Evolutionary conservation across 2,888 invertebrate genomes (phyloP).

Genomic region (Hirtodrosophila alboralis): DNA sequence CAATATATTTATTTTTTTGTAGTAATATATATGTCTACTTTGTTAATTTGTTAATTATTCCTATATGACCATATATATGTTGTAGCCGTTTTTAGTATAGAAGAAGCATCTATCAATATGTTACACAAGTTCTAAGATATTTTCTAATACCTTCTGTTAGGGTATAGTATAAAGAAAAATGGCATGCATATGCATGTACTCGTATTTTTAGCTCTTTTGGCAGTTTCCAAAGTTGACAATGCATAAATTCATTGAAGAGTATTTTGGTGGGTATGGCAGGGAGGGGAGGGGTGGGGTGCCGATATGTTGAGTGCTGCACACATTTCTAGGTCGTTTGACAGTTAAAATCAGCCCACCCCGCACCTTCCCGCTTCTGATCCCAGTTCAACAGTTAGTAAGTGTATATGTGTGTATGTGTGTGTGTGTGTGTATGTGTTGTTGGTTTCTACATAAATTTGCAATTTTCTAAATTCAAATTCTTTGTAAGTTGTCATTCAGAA

Average conservation of each 20-base stretch:
- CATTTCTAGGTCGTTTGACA: slow-evolving; percentile 45
- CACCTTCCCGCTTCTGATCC: background rate
- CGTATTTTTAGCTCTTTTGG: slow-evolving; percentile 35
- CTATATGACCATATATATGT: too few relatives aligned
- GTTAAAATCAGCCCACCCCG: slow-evolving; percentile 9
- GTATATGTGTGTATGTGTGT: slow-evolving; percentile 1
- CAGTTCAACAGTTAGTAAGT: background rate
- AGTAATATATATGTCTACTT: too few relatives aligned
- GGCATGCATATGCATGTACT: slow-evolving; percentile 39
- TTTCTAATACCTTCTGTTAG: too few relatives aligned
- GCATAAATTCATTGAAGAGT: slow-evolving; percentile 25
- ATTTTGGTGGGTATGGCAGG: too few relatives aligned
- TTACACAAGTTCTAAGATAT: too few relatives aligned
- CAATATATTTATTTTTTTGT: too few relatives aligned
- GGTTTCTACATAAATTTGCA: slow-evolving; percentile 77
- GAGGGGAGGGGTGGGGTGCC: too few relatives aligned
- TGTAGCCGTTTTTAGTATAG: too few relatives aligned
- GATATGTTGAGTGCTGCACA: slow-evolving; percentile 14
- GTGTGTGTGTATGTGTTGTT: slow-evolving; percentile 14
- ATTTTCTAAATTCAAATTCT: slow-evolving; percentile 79
- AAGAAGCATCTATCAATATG: too few relatives aligned
- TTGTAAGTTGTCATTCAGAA: slow-evolving; percentile 79
- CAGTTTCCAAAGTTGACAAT: slow-evolving; percentile 36
- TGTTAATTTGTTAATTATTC: too few relatives aligned
- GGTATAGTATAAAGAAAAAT: background rate